phyloP scores from a whole-genome alignment of 1,140 invertebrate genomes.

The Ruditapes philippinarum region DNA sequence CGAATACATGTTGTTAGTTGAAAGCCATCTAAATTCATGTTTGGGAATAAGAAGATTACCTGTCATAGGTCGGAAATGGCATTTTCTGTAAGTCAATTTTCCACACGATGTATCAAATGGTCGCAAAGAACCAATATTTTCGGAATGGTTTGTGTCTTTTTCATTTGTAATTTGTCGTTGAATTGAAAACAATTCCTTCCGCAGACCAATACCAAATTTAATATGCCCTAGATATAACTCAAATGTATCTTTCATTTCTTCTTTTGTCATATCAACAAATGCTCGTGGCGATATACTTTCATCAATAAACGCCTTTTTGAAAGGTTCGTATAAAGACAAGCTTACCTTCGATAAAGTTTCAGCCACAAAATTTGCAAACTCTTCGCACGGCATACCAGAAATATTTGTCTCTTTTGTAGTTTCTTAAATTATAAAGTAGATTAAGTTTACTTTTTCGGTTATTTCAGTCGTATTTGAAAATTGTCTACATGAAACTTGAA shows the following conservation, averaged over 20 bases:
- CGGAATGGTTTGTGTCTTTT: neutral
- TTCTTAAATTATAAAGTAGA: neutral
- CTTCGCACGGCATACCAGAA: neutral
- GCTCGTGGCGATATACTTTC: neutral
- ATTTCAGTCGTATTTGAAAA: too few species aligned
- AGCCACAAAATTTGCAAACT: neutral
- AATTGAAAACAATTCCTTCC: neutral
- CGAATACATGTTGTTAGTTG: neutral
- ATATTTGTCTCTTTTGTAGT: neutral
- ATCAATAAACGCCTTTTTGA: neutral
- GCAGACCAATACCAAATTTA: slow-evolving; percentile 36
- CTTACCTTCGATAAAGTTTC: neutral
- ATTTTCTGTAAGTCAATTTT: neutral
- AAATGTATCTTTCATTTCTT: slow-evolving; percentile 12
- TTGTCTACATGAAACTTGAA: too few species aligned
- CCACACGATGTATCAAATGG: neutral
- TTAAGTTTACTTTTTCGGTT: neutral
- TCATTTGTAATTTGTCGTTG: slow-evolving; percentile 25
- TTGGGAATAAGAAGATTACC: slow-evolving; percentile 3
- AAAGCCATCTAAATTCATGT: neutral
- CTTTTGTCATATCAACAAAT: slow-evolving; percentile 9
- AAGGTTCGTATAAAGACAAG: neutral
- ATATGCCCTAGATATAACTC: neutral
- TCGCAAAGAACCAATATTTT: neutral
- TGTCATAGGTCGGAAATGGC: neutral